Evolutionary conservation across 2,888 invertebrate species (phyloP).

Genomic region (Lordiphosa andalusiaca): DNA sequence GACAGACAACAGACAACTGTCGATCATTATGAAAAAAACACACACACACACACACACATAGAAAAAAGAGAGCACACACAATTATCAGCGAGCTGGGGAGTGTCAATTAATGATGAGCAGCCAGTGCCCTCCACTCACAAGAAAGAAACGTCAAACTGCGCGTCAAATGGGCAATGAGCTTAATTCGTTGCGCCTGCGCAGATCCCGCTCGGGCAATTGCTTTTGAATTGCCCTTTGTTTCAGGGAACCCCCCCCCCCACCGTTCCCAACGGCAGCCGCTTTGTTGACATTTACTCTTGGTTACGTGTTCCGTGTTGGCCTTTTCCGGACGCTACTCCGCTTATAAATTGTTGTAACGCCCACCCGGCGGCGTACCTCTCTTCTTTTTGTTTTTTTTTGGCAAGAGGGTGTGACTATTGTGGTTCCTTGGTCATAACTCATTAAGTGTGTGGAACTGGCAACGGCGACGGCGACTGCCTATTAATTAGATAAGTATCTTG

Average conservation of each 20-base stretch:
- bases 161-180: constrained; percentile 78
- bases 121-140: constrained; percentile 33
- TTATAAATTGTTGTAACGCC: constrained; percentile 73
- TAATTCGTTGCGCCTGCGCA: constrained; percentile 63
- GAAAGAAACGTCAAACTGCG: constrained; percentile 69
- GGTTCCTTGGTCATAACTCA: constrained; percentile 72
- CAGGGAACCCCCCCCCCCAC: constrained; percentile 15
- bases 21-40: constrained; percentile 27
- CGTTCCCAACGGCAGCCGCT: constrained; percentile 18
- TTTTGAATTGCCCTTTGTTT: constrained; percentile 60
- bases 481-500: constrained; percentile 81
- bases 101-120: constrained; percentile 64
- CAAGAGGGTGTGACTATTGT: constrained; percentile 45
- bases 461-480: constrained; percentile 59
- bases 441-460: constrained; percentile 55
- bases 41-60: too few species aligned
- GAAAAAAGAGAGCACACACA: constrained; percentile 19
- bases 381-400: constrained; percentile 56
- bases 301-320: constrained; percentile 1
- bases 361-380: constrained; percentile 45
- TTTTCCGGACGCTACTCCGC: constrained; percentile 8
- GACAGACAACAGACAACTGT: constrained; percentile 20
- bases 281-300: constrained; percentile 40
- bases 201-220: constrained; percentile 8
- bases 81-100: constrained; percentile 39